These are phyloP conservation scores for Equus quagga DNA, from an alignment of 2,113 vertebrate species.

Conservation along the genomic window DNA sequence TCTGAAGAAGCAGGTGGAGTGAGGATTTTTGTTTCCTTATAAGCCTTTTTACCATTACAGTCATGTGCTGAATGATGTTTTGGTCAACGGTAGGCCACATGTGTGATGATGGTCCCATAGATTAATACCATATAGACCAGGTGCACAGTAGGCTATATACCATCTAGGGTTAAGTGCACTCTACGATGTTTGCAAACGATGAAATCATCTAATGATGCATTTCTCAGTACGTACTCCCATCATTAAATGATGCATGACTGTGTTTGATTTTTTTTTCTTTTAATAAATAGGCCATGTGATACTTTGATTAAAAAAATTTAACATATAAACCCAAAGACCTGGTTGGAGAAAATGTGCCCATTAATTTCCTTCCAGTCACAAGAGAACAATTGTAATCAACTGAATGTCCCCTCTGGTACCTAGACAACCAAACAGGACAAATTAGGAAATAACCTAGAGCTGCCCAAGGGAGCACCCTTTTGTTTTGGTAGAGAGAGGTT, in stretches of 20 bases:
- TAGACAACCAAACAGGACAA: background rate
- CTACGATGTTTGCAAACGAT: no score
- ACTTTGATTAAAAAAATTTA: background rate
- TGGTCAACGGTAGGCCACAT: no score
- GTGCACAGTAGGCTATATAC: no score
- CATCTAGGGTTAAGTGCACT: no score
- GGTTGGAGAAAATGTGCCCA: background rate
- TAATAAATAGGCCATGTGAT: background rate
- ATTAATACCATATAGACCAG: no score
- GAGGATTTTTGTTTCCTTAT: background rate
- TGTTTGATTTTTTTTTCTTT: background rate
- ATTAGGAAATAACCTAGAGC: background rate
- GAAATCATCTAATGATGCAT: no score
- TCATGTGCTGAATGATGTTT: no score
- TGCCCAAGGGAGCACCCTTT: background rate
- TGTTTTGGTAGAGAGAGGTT: background rate
- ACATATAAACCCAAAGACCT: background rate
- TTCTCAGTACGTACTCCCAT: no score
- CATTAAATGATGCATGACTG: no score
- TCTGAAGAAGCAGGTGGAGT: background rate
- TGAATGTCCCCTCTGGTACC: background rate
- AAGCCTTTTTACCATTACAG: background rate
- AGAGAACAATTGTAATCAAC: background rate
- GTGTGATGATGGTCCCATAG: no score
- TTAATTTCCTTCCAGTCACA: background rate